Evolutionary conservation across 2,113 vertebrate genomes (phyloP).

Genomic region (Gorilla gorilla): DNA sequence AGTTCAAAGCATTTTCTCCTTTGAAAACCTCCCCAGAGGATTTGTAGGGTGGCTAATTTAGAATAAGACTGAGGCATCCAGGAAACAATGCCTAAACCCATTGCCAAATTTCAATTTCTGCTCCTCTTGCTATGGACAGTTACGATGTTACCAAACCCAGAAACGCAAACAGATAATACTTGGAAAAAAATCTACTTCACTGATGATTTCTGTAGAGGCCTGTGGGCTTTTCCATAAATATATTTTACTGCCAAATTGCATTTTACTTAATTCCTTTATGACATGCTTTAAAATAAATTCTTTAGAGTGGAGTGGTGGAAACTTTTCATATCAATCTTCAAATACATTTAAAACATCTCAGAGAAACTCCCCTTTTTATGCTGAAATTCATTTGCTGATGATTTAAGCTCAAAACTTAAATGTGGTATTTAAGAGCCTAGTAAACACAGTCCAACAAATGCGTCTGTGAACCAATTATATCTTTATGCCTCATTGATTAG

Average conservation of each 20-base stretch:
- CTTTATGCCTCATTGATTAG: conserved; percentile 57
- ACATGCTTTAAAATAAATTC: conserved; percentile 8
- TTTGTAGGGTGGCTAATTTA: not conserved
- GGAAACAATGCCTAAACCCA: not conserved
- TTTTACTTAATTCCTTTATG: conserved; percentile 38
- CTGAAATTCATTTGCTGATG: conserved; percentile 33
- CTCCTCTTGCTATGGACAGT: not conserved
- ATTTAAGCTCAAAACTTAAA: conserved; percentile 25
- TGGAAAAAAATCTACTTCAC: not conserved
- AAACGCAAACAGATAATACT: not conserved
- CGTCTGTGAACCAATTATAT: conserved; percentile 60
- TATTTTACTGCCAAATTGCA: conserved; percentile 36
- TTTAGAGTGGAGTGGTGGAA: not conserved
- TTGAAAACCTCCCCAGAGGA: not conserved
- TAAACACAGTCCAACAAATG: conserved; percentile 45
- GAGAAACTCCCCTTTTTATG: not conserved
- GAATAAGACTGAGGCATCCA: not conserved
- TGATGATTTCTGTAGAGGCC: not conserved
- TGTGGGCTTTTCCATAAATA: not conserved
- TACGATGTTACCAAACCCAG: not conserved
- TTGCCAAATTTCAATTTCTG: not conserved
- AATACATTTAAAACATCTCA: conserved; percentile 49
- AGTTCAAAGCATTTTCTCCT: not conserved
- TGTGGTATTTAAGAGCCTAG: conserved; percentile 5
- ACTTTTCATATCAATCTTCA: conserved; percentile 11